Base-by-base conservation (phyloP, 2,797 vertebrate species). In the Mormyrops boulengeri region DNA sequence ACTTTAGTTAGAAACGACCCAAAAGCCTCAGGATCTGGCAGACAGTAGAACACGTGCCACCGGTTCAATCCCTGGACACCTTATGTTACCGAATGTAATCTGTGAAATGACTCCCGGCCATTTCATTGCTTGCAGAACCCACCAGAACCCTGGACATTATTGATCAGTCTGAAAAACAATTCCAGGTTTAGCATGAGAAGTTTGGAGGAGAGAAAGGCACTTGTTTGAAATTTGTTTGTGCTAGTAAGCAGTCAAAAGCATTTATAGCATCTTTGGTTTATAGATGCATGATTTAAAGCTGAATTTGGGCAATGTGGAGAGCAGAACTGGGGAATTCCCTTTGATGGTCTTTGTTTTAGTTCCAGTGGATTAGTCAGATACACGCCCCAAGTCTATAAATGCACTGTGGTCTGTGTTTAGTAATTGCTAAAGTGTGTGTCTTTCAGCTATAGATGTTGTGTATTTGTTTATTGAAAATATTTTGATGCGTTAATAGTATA, bases 201-300 rank as follows among this genome's bases (percentile, higher is more conserved):
- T 85, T 17, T 14, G 84, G 90, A 91, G 86, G 89, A 93, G 91
- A 91, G 89, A 90, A 92, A 49, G 47, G 44, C 88, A 66, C 92
- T 93, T 89, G 91, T 91, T 93, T 92, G 90, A 92, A 89, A 91
- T 90, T 91, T 91, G 92, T 92, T 93, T 90, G 55, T 90, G 93
- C 26, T 88, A 88, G 93, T 92, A 93, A 89, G 90, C 91, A 92
- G 92, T 91, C 91, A 91, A 92, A 94, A 96, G 93, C 92, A 94
- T 92, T 93, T 90, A 92, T 93, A 92, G 92, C 94, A 94, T 49
- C 50, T 96, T 94, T 94, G 94, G 92, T 94, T 95, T 95, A 93
- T 95, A 60, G 94, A 95, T 95, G 92, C 92, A 93, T 90, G 90
- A 93, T 95, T 95, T 95, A 94, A 91, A 94, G 93, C 94, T 94